A percentile compares a stretch with the other conserved stretches of the same genome.
phyloP scores from a whole-genome alignment of 2,888 invertebrate species.

The Ypsolopha sequella region DNA sequence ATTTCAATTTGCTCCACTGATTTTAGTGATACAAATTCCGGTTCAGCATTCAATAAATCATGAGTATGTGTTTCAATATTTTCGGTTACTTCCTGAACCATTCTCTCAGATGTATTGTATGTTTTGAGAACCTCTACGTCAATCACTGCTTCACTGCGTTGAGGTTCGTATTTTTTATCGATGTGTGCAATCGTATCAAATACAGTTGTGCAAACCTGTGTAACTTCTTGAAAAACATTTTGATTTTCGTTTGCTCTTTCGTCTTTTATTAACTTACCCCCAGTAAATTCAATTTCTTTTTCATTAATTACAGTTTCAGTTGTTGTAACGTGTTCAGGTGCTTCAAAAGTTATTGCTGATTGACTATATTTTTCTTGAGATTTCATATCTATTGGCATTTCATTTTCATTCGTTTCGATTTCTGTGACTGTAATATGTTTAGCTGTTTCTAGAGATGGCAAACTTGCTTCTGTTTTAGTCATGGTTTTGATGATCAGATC shows the following conservation, averaged over 20 bases:
- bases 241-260: conserved; percentile 23
- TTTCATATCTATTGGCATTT: conserved; percentile 23
- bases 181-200: conserved; percentile 7
- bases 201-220: neutral
- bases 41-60: too few relatives aligned
- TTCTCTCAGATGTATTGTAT: conserved; percentile 10
- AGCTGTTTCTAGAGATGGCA: conserved; percentile 27
- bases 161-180: conserved; percentile 4
- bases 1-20: conserved; percentile 9
- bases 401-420: conserved; percentile 55
- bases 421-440: conserved; percentile 70
- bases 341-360: conserved; percentile 21
- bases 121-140: conserved; percentile 7
- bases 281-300: conserved; percentile 20
- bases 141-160: conserved; percentile 5
- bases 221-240: conserved; percentile 16
- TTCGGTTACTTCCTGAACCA: conserved; percentile 38
- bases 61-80: conserved; percentile 18
- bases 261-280: conserved; percentile 17
- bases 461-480: conserved; percentile 22
- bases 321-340: conserved; percentile 37
- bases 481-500: conserved; percentile 9
- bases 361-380: conserved; percentile 14
- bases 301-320: conserved; percentile 29
- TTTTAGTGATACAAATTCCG: too few relatives aligned